Evolutionary conservation across 2,113 vertebrate species (phyloP).

Genomic region (Istiophorus platypterus): DNA sequence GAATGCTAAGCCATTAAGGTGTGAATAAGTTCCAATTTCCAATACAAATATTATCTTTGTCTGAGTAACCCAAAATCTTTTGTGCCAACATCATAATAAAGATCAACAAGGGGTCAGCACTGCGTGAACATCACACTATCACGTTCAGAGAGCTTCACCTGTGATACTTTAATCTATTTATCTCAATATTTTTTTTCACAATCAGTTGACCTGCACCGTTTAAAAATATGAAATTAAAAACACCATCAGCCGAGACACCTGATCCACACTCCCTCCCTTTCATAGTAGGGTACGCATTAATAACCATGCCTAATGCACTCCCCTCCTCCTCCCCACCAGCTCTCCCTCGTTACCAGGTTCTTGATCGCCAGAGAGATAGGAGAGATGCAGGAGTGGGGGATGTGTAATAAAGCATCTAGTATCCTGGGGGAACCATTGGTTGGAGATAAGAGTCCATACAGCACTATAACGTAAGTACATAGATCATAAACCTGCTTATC

Average conservation of each 20-base stretch:
- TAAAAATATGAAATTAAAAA: slow-evolving; percentile 63
- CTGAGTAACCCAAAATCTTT: slow-evolving; percentile 78
- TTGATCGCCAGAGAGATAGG: slow-evolving; percentile 72
- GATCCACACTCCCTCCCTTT: slow-evolving; percentile 15
- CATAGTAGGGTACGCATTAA: slow-evolving; percentile 46
- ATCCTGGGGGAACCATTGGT: slow-evolving; percentile 79
- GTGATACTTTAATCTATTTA: slow-evolving; percentile 66
- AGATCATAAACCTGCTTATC: slow-evolving; percentile 83
- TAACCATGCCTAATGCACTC: slow-evolving; percentile 42
- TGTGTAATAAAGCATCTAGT: slow-evolving; percentile 78
- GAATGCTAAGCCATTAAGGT: slow-evolving; percentile 76
- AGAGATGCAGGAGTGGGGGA: slow-evolving; percentile 70
- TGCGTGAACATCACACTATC: slow-evolving; percentile 59
- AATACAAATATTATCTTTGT: slow-evolving; percentile 86
- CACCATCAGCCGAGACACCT: background rate
- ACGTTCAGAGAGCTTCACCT: slow-evolving; percentile 59
- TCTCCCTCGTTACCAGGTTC: slow-evolving; percentile 76
- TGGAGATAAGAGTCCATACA: slow-evolving; percentile 73
- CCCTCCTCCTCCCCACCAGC: slow-evolving; percentile 48
- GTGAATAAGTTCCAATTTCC: slow-evolving; percentile 84
- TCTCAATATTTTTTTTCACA: slow-evolving; percentile 42
- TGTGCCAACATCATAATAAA: slow-evolving; percentile 78
- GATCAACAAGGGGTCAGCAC: slow-evolving; percentile 73
- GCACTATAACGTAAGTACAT: slow-evolving; percentile 69
- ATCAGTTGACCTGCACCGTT: slow-evolving; percentile 38